Base-by-base conservation (phyloP, 2,888 invertebrate species). In the Gortyna flavago region DNA sequence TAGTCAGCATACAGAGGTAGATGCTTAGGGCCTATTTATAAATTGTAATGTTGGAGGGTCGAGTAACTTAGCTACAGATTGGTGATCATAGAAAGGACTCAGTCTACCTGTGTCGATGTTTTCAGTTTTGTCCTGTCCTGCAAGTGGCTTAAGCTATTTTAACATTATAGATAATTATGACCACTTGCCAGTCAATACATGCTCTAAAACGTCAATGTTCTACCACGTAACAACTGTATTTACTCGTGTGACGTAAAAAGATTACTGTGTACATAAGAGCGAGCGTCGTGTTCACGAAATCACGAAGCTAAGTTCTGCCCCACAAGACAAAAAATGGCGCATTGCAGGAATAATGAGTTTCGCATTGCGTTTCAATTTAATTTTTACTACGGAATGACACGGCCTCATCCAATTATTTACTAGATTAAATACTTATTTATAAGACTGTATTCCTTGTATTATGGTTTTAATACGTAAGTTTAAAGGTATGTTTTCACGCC, bases 301-400 rank as follows among this genome's bases (percentile, higher is more conserved):
- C 54, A 9, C 41, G 29, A 54, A 64, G 68, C 48, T 57, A 70
- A 72, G 21, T 76, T 77, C 66, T 29, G 29, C 62, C 75, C 79
- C 72, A 74, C 75, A 83, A 80, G 67, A 75, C 74, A 76, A 83
- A 85, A 57, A 87, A 82, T 87, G 87, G 77, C 87, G 88, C 88
- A 87, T 81, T 87, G 88, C 87, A 85, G 87, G 66, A 65, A 57
- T 21, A 69, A 9, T 11, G 77, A 62, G 74, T 65, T 76, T 80
- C 84, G 85, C 85, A 78, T 74, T 81, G 81, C 81, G 85, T 66
- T 81, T 38, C 59, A 59, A 67, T 61, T 81, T 35, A 16, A 8
- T 64, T 77, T 54, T 67, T 16, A 68, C 62, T 71, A 61, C 54
- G 5, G 13, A 64, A 61, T 9, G 0, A 61, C 41, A 69, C 11